A percentile compares a stretch with the other conserved stretches of the same genome.
phyloP scores from a whole-genome alignment of 2,888 invertebrate species.

The Nebria salina region DNA sequence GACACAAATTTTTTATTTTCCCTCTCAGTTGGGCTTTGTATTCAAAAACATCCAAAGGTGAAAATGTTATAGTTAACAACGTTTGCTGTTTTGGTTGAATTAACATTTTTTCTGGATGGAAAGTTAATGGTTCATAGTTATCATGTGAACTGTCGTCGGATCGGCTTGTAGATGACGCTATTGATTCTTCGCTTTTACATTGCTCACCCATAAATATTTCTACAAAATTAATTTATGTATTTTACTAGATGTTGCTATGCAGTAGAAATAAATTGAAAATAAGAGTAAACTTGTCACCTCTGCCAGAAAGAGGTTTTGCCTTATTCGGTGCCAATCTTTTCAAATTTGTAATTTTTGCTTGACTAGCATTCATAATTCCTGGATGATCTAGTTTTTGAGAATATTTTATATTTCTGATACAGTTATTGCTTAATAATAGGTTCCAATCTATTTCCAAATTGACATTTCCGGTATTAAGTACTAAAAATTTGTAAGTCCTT shows the following conservation, averaged over 20 bases:
- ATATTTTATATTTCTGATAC: constrained; percentile 2
- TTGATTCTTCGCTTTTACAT: constrained; percentile 3
- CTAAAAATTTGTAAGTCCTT: constrained; percentile 50
- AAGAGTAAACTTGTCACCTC: constrained; percentile 1
- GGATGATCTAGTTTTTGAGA: background rate
- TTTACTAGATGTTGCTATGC: no score
- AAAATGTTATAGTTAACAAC: constrained; percentile 66
- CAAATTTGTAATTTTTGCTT: background rate
- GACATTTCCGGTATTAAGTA: constrained; percentile 55
- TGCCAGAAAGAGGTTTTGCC: constrained; percentile 30
- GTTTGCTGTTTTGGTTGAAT: constrained; percentile 62
- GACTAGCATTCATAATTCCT: constrained; percentile 8
- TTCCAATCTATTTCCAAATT: constrained; percentile 54
- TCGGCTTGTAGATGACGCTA: background rate
- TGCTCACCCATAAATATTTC: constrained; percentile 11
- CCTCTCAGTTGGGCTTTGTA: constrained; percentile 67
- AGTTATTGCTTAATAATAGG: constrained; percentile 36
- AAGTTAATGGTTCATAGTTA: constrained; percentile 62
- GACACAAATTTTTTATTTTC: constrained; percentile 66
- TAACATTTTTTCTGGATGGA: constrained; percentile 64
- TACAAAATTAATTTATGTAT: background rate
- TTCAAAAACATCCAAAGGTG: constrained; percentile 67
- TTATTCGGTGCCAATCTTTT: background rate
- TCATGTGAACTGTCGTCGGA: background rate
- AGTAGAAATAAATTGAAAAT: no score